These are phyloP conservation scores for Oreochromis aureus DNA, from an alignment of 2,113 vertebrate species.

Conservation along the genomic window DNA sequence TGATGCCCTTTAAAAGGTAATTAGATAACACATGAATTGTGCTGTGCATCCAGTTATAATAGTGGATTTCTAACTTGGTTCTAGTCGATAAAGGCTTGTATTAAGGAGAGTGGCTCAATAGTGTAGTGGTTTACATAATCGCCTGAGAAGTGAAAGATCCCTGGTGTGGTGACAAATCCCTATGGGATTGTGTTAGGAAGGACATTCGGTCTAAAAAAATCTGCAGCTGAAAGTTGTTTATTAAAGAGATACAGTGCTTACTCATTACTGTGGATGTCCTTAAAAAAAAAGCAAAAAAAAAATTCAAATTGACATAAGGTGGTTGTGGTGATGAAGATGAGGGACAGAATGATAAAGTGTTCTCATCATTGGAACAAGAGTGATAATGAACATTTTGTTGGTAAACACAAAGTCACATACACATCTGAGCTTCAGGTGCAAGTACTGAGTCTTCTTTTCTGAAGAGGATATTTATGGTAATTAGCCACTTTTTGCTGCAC, in stretches of 20 bases:
- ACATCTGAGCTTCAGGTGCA: constrained; percentile 17
- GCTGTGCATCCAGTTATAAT: neutral
- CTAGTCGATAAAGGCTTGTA: neutral
- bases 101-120: neutral
- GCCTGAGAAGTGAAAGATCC: neutral
- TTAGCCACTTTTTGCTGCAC: constrained; percentile 41
- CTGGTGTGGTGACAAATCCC: neutral
- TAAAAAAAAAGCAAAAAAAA: neutral
- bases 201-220: neutral
- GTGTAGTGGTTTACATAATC: neutral
- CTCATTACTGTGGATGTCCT: neutral
- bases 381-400: constrained; percentile 34
- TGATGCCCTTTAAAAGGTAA: neutral
- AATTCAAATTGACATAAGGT: neutral
- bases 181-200: neutral
- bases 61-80: neutral
- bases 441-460: neutral
- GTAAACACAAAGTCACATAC: neutral
- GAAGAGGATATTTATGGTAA: constrained; percentile 47
- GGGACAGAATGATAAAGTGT: neutral
- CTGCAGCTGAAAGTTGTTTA: neutral
- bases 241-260: neutral
- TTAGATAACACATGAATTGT: neutral
- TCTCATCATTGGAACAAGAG: constrained; percentile 36
- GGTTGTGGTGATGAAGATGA: neutral